phyloP scores from a whole-genome alignment of 2,113 vertebrate species.

The Scatophagus argus region DNA sequence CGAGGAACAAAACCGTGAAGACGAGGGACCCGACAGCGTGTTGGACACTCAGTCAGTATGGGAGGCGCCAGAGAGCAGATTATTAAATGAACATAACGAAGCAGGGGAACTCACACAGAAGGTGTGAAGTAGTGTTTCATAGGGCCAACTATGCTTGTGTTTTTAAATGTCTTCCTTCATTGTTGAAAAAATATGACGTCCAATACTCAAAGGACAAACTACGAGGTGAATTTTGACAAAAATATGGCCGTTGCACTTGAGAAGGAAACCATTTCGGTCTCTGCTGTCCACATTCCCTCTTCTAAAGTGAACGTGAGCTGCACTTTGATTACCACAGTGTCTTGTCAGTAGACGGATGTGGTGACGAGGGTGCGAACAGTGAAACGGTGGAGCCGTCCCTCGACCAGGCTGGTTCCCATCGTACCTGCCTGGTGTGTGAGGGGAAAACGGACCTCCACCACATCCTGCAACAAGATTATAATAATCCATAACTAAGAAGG shows the following conservation, averaged over 20 bases:
- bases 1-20: background rate
- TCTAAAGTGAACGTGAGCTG: constrained; percentile 14
- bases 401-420: background rate
- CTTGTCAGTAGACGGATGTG: constrained; percentile 64
- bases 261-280: no score
- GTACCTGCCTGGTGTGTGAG: background rate
- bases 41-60: no score
- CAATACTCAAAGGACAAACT: background rate
- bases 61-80: background rate
- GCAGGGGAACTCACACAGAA: no score
- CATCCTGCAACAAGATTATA: no score
- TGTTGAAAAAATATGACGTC: background rate
- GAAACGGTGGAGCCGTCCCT: constrained; percentile 26
- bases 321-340: constrained; percentile 75
- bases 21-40: background rate
- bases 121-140: no score
- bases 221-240: background rate
- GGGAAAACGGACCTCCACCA: constrained; percentile 26
- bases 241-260: background rate
- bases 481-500: no score
- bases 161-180: background rate
- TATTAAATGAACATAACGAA: background rate
- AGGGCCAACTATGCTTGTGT: no score
- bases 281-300: background rate
- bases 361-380: constrained; percentile 78